Conservation (phyloP, 2,113 vertebrate species). For the Mastomys natalensis region DNA sequence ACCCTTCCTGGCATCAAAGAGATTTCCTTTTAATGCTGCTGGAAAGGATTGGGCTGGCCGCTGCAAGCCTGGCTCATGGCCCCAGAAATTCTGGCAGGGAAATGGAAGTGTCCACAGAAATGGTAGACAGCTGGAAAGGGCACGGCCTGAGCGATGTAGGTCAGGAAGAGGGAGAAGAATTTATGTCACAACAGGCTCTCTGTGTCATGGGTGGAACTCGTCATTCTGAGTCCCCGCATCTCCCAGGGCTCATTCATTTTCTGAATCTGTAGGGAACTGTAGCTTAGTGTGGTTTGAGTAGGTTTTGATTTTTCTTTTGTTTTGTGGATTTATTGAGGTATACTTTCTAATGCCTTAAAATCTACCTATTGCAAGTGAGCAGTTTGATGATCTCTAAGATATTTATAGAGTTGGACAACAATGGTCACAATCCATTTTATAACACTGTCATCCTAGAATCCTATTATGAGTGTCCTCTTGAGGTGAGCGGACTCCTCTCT, state of each 20-base stretch:
- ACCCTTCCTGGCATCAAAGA: neutral
- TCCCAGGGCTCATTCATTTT: neutral
- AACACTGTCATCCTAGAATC: neutral
- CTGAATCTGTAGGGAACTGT: neutral
- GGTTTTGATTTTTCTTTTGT: neutral
- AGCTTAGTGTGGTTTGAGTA: neutral
- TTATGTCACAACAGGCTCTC: neutral
- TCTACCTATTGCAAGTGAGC: neutral
- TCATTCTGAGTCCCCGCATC: neutral
- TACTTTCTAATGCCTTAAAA: neutral
- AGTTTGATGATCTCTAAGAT: neutral
- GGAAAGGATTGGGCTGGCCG: neutral
- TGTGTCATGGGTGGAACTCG: neutral
- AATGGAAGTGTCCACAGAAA: too few relatives aligned
- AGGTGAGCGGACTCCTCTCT: neutral
- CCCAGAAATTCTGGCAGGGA: neutral
- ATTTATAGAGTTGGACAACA: neutral
- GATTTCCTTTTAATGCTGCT: neutral
- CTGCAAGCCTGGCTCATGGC: neutral
- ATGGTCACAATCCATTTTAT: neutral
- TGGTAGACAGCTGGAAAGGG: neutral
- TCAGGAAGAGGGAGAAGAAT: neutral
- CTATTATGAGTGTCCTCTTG: neutral
- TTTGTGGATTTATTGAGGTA: neutral
- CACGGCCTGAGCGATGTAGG: accelerated